phyloP scores from a whole-genome alignment of 2,797 vertebrate genomes.

The Gymnopithys bicolor region DNA sequence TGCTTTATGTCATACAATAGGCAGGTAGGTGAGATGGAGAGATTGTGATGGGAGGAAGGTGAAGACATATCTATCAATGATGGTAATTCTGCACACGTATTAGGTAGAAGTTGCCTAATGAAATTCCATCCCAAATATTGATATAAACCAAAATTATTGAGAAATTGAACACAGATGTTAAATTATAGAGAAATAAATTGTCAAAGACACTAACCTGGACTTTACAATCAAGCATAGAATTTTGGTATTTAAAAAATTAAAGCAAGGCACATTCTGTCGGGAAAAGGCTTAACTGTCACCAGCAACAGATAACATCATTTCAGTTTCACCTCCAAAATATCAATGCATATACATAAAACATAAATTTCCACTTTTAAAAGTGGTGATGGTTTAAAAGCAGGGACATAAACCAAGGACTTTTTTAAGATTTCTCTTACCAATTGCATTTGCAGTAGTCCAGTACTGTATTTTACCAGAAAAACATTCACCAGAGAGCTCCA shows the following conservation, averaged over 20 bases:
- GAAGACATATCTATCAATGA: not conserved
- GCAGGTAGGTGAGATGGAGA: not conserved
- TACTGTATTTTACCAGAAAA: not conserved
- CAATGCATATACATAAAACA: not conserved
- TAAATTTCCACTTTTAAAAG: not conserved
- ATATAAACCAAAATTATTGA: not conserved
- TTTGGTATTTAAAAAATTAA: not conserved
- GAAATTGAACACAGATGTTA: not conserved
- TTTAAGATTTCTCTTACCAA: not conserved
- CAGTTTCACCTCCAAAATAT: not conserved
- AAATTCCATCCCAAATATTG: not conserved
- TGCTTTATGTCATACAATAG: not conserved
- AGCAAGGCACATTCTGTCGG: not conserved
- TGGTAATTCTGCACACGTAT: not conserved
- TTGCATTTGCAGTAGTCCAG: not conserved
- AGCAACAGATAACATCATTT: not conserved
- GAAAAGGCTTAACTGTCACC: not conserved
- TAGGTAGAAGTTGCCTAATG: not conserved
- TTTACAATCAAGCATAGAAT: not conserved
- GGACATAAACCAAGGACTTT: not conserved
- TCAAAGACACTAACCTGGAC: not conserved
- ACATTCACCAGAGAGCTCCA: not conserved
- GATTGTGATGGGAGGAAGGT: rapidly evolving
- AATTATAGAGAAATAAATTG: not conserved
- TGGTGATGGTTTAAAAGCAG: not conserved